These are phyloP conservation scores for Erynnis tages DNA, from an alignment of 2,888 invertebrate genomes.

Conservation along the genomic window DNA sequence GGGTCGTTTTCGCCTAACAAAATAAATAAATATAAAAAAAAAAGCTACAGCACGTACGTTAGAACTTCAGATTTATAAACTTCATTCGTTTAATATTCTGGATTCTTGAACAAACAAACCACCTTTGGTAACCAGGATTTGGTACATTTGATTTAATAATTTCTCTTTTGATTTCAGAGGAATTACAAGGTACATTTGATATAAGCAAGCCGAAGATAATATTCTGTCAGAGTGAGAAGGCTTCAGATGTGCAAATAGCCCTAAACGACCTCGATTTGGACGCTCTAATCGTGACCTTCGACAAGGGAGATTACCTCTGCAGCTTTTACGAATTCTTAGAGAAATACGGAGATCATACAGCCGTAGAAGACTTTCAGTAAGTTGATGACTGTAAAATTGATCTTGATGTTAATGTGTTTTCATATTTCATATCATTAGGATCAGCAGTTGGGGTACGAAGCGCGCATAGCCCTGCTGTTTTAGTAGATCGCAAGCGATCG, in stretches of 20 bases:
- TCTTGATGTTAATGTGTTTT: too few species aligned
- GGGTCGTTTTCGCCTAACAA: too few species aligned
- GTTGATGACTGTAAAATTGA: too few species aligned
- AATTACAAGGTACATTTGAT: conserved; percentile 43
- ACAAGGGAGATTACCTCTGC: conserved; percentile 45
- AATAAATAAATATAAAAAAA: too few species aligned
- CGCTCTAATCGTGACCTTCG: conserved; percentile 48
- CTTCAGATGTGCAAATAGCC: conserved; percentile 44
- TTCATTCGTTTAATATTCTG: too few species aligned
- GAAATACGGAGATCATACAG: conserved; percentile 37
- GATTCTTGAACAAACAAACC: too few species aligned
- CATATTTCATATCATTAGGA: too few species aligned
- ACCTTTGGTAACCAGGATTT: neutral
- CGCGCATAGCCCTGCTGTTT: too few species aligned
- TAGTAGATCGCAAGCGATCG: too few species aligned
- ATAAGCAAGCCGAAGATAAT: conserved; percentile 47
- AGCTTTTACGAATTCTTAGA: conserved; percentile 45
- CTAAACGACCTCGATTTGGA: conserved; percentile 43
- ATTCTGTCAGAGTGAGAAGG: conserved; percentile 52
- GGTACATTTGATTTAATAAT: neutral
- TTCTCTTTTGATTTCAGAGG: conserved; percentile 39
- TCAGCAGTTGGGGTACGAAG: too few species aligned
- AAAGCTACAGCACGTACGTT: too few species aligned
- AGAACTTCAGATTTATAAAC: too few species aligned
- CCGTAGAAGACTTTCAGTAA: conserved; percentile 46